A percentile compares a stretch with the other conserved stretches of the same genome.
Evolutionary conservation across 2,888 invertebrate species (phyloP).

Genomic region (Lasiommata megera): DNA sequence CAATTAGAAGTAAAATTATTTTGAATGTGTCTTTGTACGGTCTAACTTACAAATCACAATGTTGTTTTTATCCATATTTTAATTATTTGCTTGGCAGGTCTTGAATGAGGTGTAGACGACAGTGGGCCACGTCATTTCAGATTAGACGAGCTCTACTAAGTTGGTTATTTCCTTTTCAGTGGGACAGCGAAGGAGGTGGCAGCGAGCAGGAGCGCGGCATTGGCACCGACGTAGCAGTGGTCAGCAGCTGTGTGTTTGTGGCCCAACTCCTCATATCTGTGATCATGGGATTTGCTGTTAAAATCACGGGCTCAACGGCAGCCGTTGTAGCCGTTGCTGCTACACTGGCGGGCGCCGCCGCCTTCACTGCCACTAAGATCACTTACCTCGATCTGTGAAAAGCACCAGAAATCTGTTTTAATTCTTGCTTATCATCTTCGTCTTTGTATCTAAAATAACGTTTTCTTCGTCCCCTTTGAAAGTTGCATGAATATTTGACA

Average conservation of each 20-base stretch:
- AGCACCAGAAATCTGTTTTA: not conserved
- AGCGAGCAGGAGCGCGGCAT: conserved; percentile 89
- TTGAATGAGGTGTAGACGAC: too few species aligned
- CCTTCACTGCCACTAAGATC: conserved; percentile 91
- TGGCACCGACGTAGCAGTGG: conserved; percentile 96
- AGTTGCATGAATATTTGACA: too few species aligned
- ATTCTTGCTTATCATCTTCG: too few species aligned
- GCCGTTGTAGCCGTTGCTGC: conserved; percentile 94
- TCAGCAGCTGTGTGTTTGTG: conserved; percentile 97
- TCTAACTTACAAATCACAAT: too few species aligned
- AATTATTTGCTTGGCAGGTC: too few species aligned
- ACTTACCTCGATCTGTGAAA: conserved; percentile 91
- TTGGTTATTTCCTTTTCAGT: conserved; percentile 42
- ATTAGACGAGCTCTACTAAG: too few species aligned
- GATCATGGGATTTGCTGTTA: conserved; percentile 92
- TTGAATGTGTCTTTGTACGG: too few species aligned
- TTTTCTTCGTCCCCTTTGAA: too few species aligned
- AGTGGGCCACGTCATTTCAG: too few species aligned
- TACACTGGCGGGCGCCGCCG: conserved; percentile 91
- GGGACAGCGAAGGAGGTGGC: conserved; percentile 67
- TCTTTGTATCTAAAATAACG: too few species aligned
- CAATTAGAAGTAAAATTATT: too few species aligned
- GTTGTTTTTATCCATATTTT: too few species aligned
- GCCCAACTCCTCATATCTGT: conserved; percentile 96
- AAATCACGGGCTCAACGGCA: conserved; percentile 90